These are phyloP conservation scores for Mystacides longicornis DNA, from an alignment of 2,888 invertebrate species.

Conservation along the genomic window DNA sequence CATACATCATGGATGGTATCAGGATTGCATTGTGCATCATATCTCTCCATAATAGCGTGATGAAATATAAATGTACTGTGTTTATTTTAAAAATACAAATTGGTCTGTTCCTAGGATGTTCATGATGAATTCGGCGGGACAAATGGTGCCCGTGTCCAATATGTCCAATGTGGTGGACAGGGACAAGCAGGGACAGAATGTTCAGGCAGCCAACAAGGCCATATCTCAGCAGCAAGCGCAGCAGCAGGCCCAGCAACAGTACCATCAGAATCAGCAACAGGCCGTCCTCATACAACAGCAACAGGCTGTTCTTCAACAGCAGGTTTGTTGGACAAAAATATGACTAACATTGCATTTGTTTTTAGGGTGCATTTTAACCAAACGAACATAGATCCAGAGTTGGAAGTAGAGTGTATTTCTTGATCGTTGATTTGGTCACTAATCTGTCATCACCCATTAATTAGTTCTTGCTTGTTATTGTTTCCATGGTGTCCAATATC, in stretches of 20 bases:
- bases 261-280: constrained; percentile 25
- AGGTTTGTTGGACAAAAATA: constrained; percentile 28
- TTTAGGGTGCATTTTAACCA: no score
- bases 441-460: no score
- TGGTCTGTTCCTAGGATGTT: constrained; percentile 13
- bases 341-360: no score
- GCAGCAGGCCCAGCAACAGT: constrained; percentile 32
- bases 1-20: no score
- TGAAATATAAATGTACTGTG: neutral
- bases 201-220: constrained; percentile 41
- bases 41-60: no score
- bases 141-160: constrained; percentile 51
- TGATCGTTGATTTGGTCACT: no score
- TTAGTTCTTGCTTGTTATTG: no score
- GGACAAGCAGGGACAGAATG: constrained; percentile 31
- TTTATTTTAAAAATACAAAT: neutral
- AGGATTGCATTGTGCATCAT: no score
- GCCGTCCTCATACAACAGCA: constrained; percentile 32
- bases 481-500: no score
- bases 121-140: constrained; percentile 51
- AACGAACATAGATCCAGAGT: no score
- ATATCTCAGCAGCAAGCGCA: constrained; percentile 38
- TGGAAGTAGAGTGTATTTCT: no score
- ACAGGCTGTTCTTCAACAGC: constrained; percentile 26
- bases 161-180: constrained; percentile 47